Conservation (phyloP, 2,888 invertebrate species). For the Yponomeuta sedellus region DNA sequence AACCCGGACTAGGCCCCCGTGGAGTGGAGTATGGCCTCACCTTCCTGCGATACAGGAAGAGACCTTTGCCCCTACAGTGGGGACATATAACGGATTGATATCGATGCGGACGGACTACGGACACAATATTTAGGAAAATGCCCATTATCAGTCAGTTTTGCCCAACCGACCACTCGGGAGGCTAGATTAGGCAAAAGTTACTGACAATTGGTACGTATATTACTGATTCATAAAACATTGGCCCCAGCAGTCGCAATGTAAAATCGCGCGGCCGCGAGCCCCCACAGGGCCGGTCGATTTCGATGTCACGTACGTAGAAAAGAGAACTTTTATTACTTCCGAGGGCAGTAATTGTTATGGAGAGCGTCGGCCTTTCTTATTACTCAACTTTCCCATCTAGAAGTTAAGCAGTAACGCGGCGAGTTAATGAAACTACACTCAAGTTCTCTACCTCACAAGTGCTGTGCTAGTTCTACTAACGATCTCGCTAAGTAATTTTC, state of each 20-base stretch:
- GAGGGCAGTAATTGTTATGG: conserved; percentile 65
- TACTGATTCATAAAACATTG: too few relatives aligned
- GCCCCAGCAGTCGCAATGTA: background rate
- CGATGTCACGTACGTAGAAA: conserved; percentile 61
- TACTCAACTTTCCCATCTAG: conserved; percentile 52
- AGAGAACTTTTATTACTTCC: conserved; percentile 71
- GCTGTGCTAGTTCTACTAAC: conserved; percentile 23
- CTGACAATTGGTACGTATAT: too few relatives aligned
- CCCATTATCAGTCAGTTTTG: too few relatives aligned
- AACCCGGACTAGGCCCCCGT: too few relatives aligned
- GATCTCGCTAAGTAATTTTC: conserved; percentile 13
- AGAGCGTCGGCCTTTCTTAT: conserved; percentile 54
- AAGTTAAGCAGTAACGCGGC: conserved; percentile 36
- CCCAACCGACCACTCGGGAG: too few relatives aligned
- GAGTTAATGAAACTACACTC: conserved; percentile 36
- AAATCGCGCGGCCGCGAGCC: background rate
- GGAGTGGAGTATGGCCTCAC: too few relatives aligned
- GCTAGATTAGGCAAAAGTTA: too few relatives aligned
- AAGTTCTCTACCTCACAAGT: conserved; percentile 14
- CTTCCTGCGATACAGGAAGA: too few relatives aligned
- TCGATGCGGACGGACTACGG: too few relatives aligned
- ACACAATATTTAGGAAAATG: too few relatives aligned
- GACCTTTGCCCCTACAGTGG: too few relatives aligned
- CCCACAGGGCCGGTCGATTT: conserved; percentile 50
- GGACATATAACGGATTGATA: too few relatives aligned